phyloP scores from a whole-genome alignment of 2,888 invertebrate species.

The Calliopum simillimum region DNA sequence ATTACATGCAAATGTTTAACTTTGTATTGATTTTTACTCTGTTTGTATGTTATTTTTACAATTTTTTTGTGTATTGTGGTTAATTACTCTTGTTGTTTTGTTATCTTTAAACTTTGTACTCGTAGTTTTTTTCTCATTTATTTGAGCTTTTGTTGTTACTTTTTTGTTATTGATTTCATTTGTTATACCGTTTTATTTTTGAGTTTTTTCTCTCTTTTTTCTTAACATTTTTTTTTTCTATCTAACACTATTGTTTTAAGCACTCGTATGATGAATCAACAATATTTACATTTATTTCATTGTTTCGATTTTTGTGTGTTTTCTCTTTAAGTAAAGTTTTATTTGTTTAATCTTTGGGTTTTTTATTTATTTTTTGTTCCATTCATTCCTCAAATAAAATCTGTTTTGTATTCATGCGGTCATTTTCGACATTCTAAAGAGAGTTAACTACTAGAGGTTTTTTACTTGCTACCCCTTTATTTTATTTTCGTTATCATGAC shows the following conservation, averaged over 20 bases:
- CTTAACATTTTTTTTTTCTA: neutral
- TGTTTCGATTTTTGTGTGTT: no score
- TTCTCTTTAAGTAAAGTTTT: no score
- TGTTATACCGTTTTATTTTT: neutral
- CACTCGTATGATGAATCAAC: no score
- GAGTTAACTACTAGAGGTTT: no score
- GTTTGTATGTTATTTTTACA: neutral
- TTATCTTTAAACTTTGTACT: neutral
- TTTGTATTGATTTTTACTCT: neutral
- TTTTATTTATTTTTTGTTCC: no score
- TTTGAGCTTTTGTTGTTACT: neutral
- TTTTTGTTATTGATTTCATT: neutral
- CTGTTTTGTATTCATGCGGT: no score
- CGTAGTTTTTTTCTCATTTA: neutral
- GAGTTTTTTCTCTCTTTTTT: neutral
- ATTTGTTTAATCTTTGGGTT: no score
- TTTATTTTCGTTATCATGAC: slow-evolving; percentile 6
- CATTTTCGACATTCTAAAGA: no score
- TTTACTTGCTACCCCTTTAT: no score
- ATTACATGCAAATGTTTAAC: slow-evolving; percentile 18
- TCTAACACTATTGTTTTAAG: neutral
- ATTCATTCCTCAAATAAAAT: no score
- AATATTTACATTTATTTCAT: no score
- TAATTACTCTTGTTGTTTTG: neutral
- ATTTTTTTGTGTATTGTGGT: neutral